Evolutionary conservation across 2,888 invertebrate genomes (phyloP), one percentile per base, ranked within the genome.

Genomic region (Metopia argyrocephala): DNA sequence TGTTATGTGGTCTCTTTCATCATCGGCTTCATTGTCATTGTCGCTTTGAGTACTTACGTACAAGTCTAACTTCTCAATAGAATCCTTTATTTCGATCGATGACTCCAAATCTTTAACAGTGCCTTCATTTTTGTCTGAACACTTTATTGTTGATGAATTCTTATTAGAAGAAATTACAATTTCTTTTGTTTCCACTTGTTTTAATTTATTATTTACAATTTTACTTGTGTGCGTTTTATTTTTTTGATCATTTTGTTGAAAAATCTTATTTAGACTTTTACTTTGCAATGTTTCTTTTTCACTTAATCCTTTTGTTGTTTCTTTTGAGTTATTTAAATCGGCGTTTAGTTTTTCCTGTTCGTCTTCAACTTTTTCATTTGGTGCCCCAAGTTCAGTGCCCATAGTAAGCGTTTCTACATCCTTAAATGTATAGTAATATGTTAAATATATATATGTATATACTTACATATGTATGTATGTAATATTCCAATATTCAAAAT

Each of bases 21-120:
- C 73, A 31, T 82, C 69, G 5, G 78, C 81, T 62, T 75, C 59
- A 45, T 54, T 62, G 27, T 76, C 73, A 54, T 66, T 66, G n/a
- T 57, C 68, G n/a, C 61, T 66, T 46, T 20, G n/a, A 20, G 45
- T 20, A 69, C 57, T 71, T 28, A 71, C 66, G 9, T 78, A 45
- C 1, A 38, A n/a, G 5, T 57, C 59, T 56, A 66, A 54, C 46
- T 28, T 52, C 5, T 64, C 57, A 38, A 12, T 38, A 3, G 38
- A 21, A 20, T 23, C 28, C 38, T n/a, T 18, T 2, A 38, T 25
- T 9, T 65, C 54, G 15, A 57, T 70, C 2, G 69, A 76, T 31
- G 76, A 74, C 46, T 76, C 66, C 20, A 31, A 48, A 20, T 52
- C 54, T 20, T 69, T 27, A 5, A 50, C 56, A 46, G 20, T 31